phyloP scores from a whole-genome alignment of 2,888 invertebrate species.

The Mallateleia sp. region DNA sequence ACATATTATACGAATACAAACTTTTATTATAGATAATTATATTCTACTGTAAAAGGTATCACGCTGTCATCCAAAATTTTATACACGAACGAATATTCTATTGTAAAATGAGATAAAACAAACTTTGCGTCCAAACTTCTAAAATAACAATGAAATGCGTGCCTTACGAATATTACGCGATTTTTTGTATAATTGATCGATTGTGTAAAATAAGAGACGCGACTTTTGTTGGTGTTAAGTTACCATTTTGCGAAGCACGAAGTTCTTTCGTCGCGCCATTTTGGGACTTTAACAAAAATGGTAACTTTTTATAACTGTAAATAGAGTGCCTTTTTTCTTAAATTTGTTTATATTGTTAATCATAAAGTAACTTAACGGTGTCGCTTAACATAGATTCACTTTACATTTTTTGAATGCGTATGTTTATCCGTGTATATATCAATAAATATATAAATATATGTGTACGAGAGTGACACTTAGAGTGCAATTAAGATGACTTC shows the following conservation, averaged over 20 bases:
- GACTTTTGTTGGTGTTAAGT: not conserved
- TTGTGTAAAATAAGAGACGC: not conserved
- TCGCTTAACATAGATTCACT: slow-evolving; percentile 45
- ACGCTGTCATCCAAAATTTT: not conserved
- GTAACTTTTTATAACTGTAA: slow-evolving; percentile 52
- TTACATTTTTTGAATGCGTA: slow-evolving; percentile 52
- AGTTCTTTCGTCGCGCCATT: not conserved
- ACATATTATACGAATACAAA: not conserved
- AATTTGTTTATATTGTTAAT: not conserved
- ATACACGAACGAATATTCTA: not conserved
- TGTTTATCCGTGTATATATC: slow-evolving; percentile 54
- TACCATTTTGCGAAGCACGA: not conserved
- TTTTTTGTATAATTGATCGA: slow-evolving; percentile 4
- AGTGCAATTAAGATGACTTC: slow-evolving; percentile 56
- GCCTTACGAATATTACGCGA: slow-evolving; percentile 43
- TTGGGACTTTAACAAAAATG: slow-evolving; percentile 22
- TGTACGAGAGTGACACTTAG: slow-evolving; percentile 46
- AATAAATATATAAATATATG: slow-evolving; percentile 38
- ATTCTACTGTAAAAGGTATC: not conserved
- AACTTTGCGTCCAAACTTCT: slow-evolving; percentile 43
- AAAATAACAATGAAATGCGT: slow-evolving; percentile 45
- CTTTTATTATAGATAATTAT: not conserved
- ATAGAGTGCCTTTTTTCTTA: slow-evolving; percentile 17
- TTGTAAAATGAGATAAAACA: not conserved
- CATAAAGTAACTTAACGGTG: slow-evolving; percentile 39